Evolutionary conservation across 2,113 vertebrate genomes (phyloP).

Genomic region (Zingel zingel): DNA sequence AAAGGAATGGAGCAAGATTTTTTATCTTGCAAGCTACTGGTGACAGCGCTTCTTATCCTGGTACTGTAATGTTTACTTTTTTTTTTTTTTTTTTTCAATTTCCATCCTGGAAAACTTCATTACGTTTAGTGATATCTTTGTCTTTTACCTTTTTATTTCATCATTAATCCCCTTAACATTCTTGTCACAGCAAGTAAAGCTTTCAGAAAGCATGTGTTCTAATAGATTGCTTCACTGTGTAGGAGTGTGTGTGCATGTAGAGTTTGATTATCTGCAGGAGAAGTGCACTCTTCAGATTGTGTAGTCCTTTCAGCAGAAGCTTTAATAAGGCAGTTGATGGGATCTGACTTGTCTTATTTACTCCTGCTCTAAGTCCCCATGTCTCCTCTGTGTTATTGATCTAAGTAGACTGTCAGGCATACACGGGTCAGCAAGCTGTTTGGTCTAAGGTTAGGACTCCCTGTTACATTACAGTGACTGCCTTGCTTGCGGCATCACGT

Average conservation of each 20-base stretch:
- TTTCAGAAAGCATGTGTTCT: background rate
- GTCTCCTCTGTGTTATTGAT: constrained; percentile 1
- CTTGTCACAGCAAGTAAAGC: background rate
- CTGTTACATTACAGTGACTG: constrained; percentile 43
- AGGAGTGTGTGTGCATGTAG: constrained; percentile 3
- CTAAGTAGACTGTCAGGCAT: constrained; percentile 12
- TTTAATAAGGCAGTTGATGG: constrained; percentile 12
- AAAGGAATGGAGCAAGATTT: constrained; percentile 74
- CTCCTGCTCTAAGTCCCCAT: background rate
- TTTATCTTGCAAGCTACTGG: constrained; percentile 67
- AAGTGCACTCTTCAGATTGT: constrained; percentile 12
- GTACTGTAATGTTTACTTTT: constrained; percentile 69
- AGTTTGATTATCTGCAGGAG: constrained; percentile 13
- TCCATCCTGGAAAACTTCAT: background rate
- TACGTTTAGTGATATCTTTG: background rate
- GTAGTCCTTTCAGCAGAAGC: constrained; percentile 1
- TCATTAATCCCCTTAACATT: background rate
- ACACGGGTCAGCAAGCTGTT: constrained; percentile 9
- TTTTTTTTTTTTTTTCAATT: background rate
- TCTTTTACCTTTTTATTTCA: background rate
- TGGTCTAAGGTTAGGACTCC: constrained; percentile 18
- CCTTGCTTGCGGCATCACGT: background rate
- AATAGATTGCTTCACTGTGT: background rate
- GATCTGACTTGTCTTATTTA: constrained; percentile 20
- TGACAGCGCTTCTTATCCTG: constrained; percentile 79